Base-by-base conservation (phyloP, 2,888 invertebrate species). In the Gymnosoma rotundatum region DNA sequence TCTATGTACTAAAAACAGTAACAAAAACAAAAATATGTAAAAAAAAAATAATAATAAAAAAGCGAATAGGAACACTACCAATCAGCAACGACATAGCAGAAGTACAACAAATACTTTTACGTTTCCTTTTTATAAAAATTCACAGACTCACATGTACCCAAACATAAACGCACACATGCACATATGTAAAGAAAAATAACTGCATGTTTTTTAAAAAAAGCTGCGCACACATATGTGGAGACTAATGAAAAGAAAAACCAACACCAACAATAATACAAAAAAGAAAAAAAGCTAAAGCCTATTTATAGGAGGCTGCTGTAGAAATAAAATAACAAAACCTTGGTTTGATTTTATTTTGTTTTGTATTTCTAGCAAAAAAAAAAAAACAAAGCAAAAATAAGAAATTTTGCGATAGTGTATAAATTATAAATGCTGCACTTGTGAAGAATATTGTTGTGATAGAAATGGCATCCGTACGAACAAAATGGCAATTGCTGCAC, bases 31-130 rank as follows among this genome's bases (percentile, higher is more conserved):
- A 48, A 74, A 25, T 25, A 2, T 25, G 4, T 4, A 25, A 48
- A 60, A 66, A 72, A 50, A 64, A 60, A 52, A 18, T 9, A 7
- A 2, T 50, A 10, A n/a, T 60, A 38, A 73, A 76, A 74, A 84
- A 78, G 73, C 80, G 81, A 84, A 84, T 84, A 84, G 84, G 84
- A 84, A 78, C 84, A 60, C 78, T 78, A 84, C 84, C 84, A 84
- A 84, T 84, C 84, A 84, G 81, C 84, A 84, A 70, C 81, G 69
- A 64, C 82, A 66, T 69, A 83, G 75, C 73, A 78, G 70, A 69
- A 75, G 79, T 67, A 75, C 66, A 66, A 75, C 75, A 82, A 74
- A 85, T 83, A 63, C 80, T 74, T 83, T 80, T 80, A 79, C 79
- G 79, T 85, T 85, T 86, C 78, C 83, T 81, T 74, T 78, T 78